Conservation (phyloP, 37 sponge, comb jelly and placozoan species). For the Eunapius fragilis region DNA sequence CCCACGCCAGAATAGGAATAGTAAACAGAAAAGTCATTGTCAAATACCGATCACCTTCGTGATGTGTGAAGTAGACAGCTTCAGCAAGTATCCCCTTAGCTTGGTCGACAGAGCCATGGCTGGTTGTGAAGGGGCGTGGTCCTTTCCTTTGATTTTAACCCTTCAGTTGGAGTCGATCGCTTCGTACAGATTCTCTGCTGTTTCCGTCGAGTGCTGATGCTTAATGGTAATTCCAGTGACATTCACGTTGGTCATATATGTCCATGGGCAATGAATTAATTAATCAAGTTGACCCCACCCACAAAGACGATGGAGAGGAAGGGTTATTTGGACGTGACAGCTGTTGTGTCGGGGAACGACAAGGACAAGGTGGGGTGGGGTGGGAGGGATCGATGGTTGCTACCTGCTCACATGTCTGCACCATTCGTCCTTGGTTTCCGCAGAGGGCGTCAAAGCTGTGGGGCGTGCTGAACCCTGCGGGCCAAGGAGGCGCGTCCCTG, state of each 20-base stretch:
- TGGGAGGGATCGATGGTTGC: too few species aligned
- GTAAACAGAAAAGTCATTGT: background rate
- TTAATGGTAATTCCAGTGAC: too few species aligned
- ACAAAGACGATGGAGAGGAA: background rate
- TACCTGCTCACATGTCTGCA: background rate
- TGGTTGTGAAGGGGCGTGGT: background rate
- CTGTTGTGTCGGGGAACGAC: background rate
- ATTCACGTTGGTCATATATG: too few species aligned
- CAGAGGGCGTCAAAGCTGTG: background rate
- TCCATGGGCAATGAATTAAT: too few species aligned
- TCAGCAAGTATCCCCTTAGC: background rate
- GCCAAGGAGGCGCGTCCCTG: background rate
- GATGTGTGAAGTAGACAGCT: background rate
- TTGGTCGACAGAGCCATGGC: background rate
- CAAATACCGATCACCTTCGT: background rate
- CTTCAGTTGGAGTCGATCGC: too few species aligned
- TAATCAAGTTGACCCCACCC: background rate
- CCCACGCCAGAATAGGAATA: too few species aligned
- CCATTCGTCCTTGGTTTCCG: background rate
- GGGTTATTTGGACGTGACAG: background rate
- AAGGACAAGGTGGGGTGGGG: background rate
- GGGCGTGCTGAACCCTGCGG: background rate
- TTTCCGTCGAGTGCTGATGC: too few species aligned
- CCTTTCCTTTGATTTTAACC: too few species aligned
- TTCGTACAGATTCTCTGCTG: too few species aligned